phyloP scores from a whole-genome alignment of 1,140 invertebrate species.

The Teleogryllus occipitalis region DNA sequence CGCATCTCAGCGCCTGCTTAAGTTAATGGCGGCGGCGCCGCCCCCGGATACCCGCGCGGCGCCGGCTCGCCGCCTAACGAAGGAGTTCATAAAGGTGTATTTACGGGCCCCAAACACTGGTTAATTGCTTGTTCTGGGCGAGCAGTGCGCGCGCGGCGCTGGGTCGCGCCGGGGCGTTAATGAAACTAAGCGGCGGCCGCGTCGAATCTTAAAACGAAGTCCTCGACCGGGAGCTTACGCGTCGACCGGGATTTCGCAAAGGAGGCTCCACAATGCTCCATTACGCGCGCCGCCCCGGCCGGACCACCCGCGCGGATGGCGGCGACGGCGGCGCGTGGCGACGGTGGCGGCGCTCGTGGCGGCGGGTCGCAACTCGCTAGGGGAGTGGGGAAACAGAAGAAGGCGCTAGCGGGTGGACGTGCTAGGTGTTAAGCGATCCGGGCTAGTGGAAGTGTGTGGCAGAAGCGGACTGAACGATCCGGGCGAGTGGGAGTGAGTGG shows the following conservation, averaged over 20 bases:
- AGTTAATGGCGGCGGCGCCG: not conserved
- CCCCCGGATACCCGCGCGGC: too few relatives aligned
- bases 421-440: too few relatives aligned
- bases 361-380: too few relatives aligned
- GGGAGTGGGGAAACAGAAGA: too few relatives aligned
- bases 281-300: not conserved
- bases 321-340: too few relatives aligned
- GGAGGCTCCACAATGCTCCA: not conserved
- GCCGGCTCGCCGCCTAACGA: not conserved
- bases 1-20: not conserved
- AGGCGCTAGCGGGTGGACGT: too few relatives aligned
- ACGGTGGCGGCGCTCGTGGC: too few relatives aligned
- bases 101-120: not conserved
- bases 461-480: too few relatives aligned
- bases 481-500: too few relatives aligned
- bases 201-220: not conserved
- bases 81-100: slow-evolving; percentile 4
- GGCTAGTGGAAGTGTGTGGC: too few relatives aligned
- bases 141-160: not conserved
- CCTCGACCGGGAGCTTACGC: not conserved
- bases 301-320: not conserved
- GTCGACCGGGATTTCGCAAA: not conserved
- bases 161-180: not conserved
- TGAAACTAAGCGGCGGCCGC: not conserved
- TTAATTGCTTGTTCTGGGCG: not conserved